phyloP scores from a whole-genome alignment of 2,888 invertebrate species.

The Harpagoxenus sublaevis region DNA sequence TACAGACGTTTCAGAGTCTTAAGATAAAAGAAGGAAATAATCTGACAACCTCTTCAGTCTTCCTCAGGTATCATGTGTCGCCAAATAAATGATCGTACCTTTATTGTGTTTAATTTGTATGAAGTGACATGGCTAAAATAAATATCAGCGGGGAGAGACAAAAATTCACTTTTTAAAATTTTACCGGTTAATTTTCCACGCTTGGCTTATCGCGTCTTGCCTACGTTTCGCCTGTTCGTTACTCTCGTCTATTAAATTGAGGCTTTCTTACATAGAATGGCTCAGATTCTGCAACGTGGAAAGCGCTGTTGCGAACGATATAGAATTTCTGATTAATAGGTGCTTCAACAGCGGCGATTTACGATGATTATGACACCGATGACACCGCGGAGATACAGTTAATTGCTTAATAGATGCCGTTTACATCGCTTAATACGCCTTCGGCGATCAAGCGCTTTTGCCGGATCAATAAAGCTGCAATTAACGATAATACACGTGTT shows the following conservation, averaged over 20 bases:
- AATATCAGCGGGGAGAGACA: not conserved
- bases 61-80: not conserved
- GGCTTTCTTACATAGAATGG: not conserved
- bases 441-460: slow-evolving; percentile 18
- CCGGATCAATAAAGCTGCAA: slow-evolving; percentile 34
- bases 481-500: not conserved
- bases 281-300: slow-evolving; percentile 6
- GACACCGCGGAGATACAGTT: slow-evolving; percentile 40
- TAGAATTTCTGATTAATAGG: slow-evolving; percentile 45
- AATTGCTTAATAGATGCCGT: slow-evolving; percentile 52
- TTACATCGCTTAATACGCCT: slow-evolving; percentile 29
- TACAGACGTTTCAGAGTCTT: too few species aligned
- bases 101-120: not conserved
- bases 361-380: slow-evolving; percentile 37
- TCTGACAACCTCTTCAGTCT: not conserved
- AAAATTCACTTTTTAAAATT: not conserved
- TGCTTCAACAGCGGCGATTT: slow-evolving; percentile 15
- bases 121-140: not conserved
- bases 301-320: not conserved
- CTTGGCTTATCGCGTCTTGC: not conserved
- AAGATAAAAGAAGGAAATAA: not conserved
- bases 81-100: not conserved
- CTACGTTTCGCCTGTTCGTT: not conserved
- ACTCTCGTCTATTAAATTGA: slow-evolving; percentile 10
- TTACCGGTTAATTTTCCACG: not conserved